Evolutionary conservation across 2,797 vertebrate genomes (phyloP).

Genomic region (Hydrocynus forskahlii): DNA sequence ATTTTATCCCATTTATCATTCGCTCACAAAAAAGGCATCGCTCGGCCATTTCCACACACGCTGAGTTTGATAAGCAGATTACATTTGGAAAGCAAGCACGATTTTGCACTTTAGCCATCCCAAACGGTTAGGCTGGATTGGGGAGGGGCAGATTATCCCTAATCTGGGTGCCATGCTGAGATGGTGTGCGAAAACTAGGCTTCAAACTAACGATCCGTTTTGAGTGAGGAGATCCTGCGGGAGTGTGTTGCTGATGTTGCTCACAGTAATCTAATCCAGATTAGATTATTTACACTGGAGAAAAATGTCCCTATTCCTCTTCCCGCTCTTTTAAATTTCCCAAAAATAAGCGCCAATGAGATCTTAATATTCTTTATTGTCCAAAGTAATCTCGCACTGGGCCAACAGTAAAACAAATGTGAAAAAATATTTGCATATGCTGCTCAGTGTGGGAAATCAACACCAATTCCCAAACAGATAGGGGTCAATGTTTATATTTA

Average conservation of each 20-base stretch:
- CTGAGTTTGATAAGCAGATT: constrained; percentile 18
- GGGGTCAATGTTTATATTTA: too few relatives aligned
- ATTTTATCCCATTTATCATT: constrained; percentile 10
- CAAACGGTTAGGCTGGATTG: constrained; percentile 6
- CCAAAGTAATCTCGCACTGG: too few relatives aligned
- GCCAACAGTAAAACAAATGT: too few relatives aligned
- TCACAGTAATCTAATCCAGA: constrained; percentile 7
- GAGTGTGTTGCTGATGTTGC: background rate
- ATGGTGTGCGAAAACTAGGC: constrained; percentile 1
- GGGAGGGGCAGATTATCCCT: constrained; percentile 5
- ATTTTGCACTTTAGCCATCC: constrained; percentile 39
- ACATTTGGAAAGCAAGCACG: constrained; percentile 13
- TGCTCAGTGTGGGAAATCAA: too few relatives aligned
- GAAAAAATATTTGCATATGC: too few relatives aligned
- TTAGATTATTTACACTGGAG: background rate
- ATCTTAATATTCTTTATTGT: too few relatives aligned
- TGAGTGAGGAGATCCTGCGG: background rate
- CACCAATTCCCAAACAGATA: too few relatives aligned
- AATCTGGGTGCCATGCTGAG: constrained; percentile 38
- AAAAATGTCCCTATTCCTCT: background rate
- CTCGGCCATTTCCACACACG: background rate
- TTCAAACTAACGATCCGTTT: background rate
- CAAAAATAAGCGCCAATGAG: background rate
- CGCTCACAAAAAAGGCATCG: constrained; percentile 30
- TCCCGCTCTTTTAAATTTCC: background rate